These are phyloP conservation scores for fruit fly (Drosophila melanogaster) DNA, from an alignment of 1,140 invertebrate genomes.

Conservation along the genomic window DNA sequence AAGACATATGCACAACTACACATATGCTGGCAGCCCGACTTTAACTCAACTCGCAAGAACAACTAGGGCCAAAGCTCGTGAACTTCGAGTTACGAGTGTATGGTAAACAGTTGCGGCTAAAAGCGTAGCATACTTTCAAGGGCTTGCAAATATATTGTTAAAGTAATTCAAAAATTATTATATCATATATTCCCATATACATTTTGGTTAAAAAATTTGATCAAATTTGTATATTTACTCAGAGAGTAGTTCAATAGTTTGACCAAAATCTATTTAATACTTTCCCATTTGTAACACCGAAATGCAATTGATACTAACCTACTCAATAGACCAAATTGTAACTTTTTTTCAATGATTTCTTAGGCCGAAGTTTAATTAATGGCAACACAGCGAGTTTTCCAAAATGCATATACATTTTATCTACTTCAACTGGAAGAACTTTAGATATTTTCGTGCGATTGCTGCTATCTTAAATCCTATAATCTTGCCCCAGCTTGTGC, in stretches of 20 bases:
- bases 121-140: neutral
- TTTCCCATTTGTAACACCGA: too few relatives aligned
- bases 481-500: neutral
- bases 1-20: constrained; percentile 13
- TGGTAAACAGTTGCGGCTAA: neutral
- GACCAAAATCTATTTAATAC: too few relatives aligned
- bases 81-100: constrained; percentile 47
- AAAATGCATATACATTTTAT: neutral
- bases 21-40: constrained; percentile 24
- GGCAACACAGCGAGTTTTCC: neutral
- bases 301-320: too few relatives aligned
- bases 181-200: too few relatives aligned
- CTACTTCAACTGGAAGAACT: too few relatives aligned
- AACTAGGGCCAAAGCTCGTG: constrained; percentile 65
- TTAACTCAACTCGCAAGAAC: constrained; percentile 60
- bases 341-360: neutral
- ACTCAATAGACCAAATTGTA: too few relatives aligned
- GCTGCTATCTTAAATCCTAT: neutral
- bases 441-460: neutral
- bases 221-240: too few relatives aligned
- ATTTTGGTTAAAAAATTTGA: too few relatives aligned
- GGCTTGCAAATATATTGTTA: neutral
- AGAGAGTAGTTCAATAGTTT: too few relatives aligned
- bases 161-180: neutral
- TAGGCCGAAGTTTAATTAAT: neutral